These are phyloP conservation scores for Calliphora vicina DNA, from an alignment of 1,140 invertebrate genomes.

Conservation along the genomic window DNA sequence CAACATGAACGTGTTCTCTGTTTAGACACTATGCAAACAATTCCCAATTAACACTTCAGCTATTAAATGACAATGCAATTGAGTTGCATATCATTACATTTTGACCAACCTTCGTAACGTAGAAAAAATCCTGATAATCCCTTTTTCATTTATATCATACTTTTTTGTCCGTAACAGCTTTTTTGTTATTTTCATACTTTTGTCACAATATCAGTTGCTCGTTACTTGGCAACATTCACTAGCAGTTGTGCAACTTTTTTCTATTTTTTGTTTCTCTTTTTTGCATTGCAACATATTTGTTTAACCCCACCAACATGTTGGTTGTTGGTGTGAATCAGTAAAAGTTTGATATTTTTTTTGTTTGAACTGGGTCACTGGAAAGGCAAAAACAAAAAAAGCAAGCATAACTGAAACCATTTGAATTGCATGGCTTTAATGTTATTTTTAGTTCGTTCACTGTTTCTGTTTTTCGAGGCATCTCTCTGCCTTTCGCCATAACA, in stretches of 20 bases:
- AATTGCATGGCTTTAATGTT: background rate
- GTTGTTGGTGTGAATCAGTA: background rate
- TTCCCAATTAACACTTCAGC: background rate
- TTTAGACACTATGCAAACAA: too few species aligned
- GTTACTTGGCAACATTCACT: background rate
- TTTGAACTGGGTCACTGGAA: background rate
- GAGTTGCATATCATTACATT: background rate
- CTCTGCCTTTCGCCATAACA: too few species aligned
- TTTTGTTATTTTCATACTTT: background rate
- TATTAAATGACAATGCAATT: background rate
- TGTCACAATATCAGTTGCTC: background rate
- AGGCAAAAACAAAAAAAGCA: too few species aligned
- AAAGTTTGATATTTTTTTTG: background rate
- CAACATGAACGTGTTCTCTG: too few species aligned
- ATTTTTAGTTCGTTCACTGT: background rate
- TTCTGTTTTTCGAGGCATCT: background rate
- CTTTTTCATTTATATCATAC: too few species aligned
- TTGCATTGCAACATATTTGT: background rate
- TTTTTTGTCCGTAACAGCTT: background rate
- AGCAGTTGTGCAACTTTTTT: background rate
- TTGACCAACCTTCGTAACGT: too few species aligned
- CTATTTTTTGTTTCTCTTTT: background rate
- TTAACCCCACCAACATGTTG: background rate
- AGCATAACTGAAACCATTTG: background rate
- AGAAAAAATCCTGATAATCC: too few species aligned